A percentile compares a stretch with the other conserved stretches of the same genome.
phyloP scores from a whole-genome alignment of 1,140 invertebrate species.

The Gyrodactylus bullatarudis region DNA sequence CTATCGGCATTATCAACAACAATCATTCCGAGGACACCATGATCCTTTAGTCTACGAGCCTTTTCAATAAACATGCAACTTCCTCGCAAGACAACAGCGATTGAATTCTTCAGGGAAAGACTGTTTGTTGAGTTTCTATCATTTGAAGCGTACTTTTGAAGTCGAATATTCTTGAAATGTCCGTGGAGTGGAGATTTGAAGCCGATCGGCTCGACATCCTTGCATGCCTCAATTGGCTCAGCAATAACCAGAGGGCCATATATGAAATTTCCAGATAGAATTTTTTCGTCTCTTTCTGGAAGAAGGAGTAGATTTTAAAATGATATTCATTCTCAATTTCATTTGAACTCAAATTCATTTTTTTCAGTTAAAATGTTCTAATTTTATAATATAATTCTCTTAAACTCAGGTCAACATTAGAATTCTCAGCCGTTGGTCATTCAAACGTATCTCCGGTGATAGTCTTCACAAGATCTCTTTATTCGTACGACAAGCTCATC shows the following conservation, averaged over 20 bases:
- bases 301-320: too few relatives aligned
- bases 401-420: too few relatives aligned
- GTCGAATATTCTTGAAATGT: neutral
- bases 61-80: conserved; percentile 7
- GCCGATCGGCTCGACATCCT: neutral
- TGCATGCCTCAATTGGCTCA: neutral
- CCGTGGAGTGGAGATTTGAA: neutral
- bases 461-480: too few relatives aligned
- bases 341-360: too few relatives aligned
- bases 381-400: too few relatives aligned
- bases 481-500: too few relatives aligned
- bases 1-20: neutral
- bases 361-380: too few relatives aligned
- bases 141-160: neutral
- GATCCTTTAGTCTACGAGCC: neutral
- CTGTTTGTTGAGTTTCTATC: neutral
- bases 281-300: too few relatives aligned
- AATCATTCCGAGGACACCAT: neutral
- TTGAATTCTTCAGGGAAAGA: neutral
- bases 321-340: too few relatives aligned
- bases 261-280: neutral
- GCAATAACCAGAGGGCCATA: neutral
- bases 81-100: conserved; percentile 1
- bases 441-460: too few relatives aligned
- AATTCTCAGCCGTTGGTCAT: too few relatives aligned